These are phyloP conservation scores for Uloborus diversus DNA, from an alignment of 1,140 invertebrate species.

Conservation along the genomic window DNA sequence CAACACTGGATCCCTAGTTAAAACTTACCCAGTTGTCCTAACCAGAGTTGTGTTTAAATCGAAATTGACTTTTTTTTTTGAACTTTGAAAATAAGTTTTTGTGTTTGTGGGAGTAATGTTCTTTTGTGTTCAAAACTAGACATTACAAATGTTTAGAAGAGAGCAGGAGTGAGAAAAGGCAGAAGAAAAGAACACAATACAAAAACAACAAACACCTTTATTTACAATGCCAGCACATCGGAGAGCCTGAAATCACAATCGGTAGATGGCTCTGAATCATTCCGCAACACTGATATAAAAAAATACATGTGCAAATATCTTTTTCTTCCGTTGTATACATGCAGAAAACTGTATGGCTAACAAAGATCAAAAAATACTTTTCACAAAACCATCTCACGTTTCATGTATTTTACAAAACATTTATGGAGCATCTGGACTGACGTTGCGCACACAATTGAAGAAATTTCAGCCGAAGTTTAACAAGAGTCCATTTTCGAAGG, in stretches of 20 bases:
- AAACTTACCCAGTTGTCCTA: too few relatives aligned
- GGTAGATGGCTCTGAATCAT: conserved; percentile 22
- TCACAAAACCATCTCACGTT: conserved; percentile 36
- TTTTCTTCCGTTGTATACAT: conserved; percentile 37
- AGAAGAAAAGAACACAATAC: too few relatives aligned
- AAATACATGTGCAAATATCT: conserved; percentile 55
- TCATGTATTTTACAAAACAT: not conserved
- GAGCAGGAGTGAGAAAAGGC: too few relatives aligned
- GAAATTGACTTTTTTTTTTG: too few relatives aligned
- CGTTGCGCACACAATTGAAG: not conserved
- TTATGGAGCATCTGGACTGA: not conserved
- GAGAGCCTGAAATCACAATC: conserved; percentile 42
- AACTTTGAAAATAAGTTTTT: too few relatives aligned
- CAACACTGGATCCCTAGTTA: too few relatives aligned
- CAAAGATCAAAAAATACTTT: conserved; percentile 54
- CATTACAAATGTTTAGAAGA: too few relatives aligned
- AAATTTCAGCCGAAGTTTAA: not conserved
- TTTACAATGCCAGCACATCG: conserved; percentile 49
- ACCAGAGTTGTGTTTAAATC: too few relatives aligned
- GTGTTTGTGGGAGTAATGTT: too few relatives aligned
- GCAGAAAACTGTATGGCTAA: conserved; percentile 43
- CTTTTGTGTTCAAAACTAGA: too few relatives aligned
- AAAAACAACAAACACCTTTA: conserved; percentile 56
- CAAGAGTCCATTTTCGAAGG: not conserved
- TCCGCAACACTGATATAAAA: conserved; percentile 49